Evolutionary conservation across 2,113 vertebrate genomes (phyloP).

Genomic region (Lycocorax pyrrhopterus): DNA sequence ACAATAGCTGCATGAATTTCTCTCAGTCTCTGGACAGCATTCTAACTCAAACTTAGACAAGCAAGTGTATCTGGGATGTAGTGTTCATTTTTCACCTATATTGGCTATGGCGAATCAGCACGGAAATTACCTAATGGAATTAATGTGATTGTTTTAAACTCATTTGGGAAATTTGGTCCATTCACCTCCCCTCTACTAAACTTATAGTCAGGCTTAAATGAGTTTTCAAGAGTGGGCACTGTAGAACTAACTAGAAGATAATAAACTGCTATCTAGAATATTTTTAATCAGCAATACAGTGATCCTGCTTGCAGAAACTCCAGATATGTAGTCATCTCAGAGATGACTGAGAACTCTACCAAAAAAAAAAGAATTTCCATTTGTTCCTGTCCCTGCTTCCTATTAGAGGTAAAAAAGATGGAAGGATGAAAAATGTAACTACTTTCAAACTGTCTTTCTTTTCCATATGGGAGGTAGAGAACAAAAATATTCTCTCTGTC

Average conservation of each 20-base stretch:
- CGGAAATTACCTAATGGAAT: not conserved
- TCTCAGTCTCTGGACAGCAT: not conserved
- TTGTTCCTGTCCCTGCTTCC: not conserved
- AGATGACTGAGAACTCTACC: not conserved
- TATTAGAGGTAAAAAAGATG: not conserved
- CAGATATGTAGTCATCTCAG: not conserved
- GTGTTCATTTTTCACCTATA: not conserved
- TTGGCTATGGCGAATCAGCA: not conserved
- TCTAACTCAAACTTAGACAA: not conserved
- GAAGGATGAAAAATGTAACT: not conserved
- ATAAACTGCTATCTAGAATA: not conserved
- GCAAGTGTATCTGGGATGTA: not conserved
- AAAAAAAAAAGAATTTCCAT: not conserved
- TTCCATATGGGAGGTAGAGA: not conserved
- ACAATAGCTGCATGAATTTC: not conserved
- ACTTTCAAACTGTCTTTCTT: not conserved
- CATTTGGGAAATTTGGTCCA: not conserved
- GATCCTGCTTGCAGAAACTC: not conserved
- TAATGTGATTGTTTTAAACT: not conserved
- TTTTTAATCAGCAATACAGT: not conserved
- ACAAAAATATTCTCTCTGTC: not conserved
- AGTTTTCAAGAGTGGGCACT: not conserved
- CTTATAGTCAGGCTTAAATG: not conserved
- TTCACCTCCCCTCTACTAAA: not conserved
- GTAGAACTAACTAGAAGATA: not conserved